Conservation (phyloP, 2,797 vertebrate genomes). For the Pangasius larnaudii region DNA sequence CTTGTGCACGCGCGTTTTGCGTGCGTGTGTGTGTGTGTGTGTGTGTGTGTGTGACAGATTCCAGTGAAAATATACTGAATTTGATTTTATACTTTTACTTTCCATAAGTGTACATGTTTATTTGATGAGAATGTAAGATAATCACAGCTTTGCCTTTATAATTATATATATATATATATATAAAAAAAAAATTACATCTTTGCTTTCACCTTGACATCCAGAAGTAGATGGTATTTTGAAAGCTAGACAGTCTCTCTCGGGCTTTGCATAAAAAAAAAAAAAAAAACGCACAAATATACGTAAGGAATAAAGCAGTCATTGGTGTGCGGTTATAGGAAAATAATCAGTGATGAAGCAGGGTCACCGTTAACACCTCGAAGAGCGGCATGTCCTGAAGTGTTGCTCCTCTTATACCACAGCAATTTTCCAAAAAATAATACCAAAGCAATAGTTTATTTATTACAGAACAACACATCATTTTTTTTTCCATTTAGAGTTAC, state of each 20-base stretch:
- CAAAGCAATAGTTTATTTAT: no score
- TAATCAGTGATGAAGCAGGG: background rate
- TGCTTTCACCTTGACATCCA: background rate
- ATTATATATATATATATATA: no score
- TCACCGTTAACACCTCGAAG: background rate
- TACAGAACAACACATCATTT: background rate
- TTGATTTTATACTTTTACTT: background rate
- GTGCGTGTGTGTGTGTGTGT: background rate
- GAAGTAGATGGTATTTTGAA: background rate
- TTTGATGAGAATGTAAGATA: background rate
- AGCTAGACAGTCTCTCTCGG: background rate
- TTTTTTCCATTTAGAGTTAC: background rate
- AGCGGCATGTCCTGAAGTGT: background rate
- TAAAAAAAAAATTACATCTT: background rate
- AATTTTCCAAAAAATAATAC: no score
- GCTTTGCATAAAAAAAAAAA: background rate
- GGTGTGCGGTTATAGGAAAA: background rate
- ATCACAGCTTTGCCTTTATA: background rate
- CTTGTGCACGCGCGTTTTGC: background rate
- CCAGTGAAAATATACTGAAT: background rate
- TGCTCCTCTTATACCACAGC: background rate
- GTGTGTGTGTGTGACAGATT: slow-evolving; percentile 2
- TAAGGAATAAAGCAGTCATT: background rate
- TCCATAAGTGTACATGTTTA: background rate
- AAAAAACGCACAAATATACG: background rate